phyloP scores from a whole-genome alignment of 2,888 invertebrate species.

The Amphimallon solstitiale region DNA sequence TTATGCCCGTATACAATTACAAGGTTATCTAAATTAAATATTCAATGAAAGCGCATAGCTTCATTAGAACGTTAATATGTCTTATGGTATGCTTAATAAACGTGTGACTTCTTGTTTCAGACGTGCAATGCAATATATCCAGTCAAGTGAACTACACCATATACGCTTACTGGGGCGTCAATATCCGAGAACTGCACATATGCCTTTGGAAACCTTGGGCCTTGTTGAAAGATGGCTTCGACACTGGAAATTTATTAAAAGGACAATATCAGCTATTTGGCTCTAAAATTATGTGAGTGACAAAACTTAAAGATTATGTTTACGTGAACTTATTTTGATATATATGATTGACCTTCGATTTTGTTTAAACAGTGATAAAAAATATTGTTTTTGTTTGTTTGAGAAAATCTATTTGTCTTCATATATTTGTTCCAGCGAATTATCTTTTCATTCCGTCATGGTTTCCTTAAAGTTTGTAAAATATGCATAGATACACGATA shows the following conservation, averaged over 20 bases:
- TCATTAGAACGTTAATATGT: neutral
- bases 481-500: too few species aligned
- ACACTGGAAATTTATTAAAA: conserved; percentile 67
- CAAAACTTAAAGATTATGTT: too few species aligned
- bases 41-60: neutral
- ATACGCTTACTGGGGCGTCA: conserved; percentile 83
- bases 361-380: too few species aligned
- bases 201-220: conserved; percentile 80
- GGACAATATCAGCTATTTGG: conserved; percentile 63
- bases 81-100: neutral
- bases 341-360: too few species aligned
- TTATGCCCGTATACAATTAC: too few species aligned
- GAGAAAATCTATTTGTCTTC: too few species aligned
- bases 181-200: conserved; percentile 78
- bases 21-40: too few species aligned
- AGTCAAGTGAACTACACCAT: conserved; percentile 80
- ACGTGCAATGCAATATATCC: conserved; percentile 77
- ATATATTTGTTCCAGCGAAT: too few species aligned
- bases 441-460: too few species aligned
- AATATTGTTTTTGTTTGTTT: too few species aligned
- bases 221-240: conserved; percentile 72
- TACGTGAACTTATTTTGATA: too few species aligned
- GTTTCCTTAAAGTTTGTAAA: too few species aligned
- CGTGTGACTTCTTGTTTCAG: conserved; percentile 62
- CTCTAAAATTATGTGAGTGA: conserved; percentile 55